Percentiles rank a stretch among this genome's conserved stretches.
Conservation (phyloP, 1,140 invertebrate species). For the Drosophila orena region DNA sequence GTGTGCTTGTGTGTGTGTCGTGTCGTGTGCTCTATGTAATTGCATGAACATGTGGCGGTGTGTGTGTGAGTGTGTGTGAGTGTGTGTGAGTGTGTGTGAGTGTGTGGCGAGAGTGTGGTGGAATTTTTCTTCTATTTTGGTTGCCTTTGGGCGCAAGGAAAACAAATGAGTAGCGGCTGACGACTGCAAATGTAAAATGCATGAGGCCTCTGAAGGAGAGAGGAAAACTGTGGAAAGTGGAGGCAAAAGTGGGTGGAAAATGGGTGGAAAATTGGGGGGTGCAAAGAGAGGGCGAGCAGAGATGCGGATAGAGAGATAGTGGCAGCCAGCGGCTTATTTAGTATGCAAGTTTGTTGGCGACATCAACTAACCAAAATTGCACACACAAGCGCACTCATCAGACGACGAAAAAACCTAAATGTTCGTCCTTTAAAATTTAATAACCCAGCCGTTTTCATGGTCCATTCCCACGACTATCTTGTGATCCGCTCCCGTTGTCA, state of each 20-base stretch:
- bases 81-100: constrained; percentile 24
- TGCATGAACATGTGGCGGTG: constrained; percentile 23
- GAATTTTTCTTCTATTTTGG: constrained; percentile 9
- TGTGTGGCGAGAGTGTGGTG: constrained; percentile 2
- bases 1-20: constrained; percentile 24
- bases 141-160: constrained; percentile 71
- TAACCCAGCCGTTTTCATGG: constrained; percentile 3
- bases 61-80: constrained; percentile 28
- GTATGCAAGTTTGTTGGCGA: constrained; percentile 76
- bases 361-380: constrained; percentile 69
- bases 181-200: constrained; percentile 74
- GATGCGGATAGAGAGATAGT: constrained; percentile 40
- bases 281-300: not conserved
- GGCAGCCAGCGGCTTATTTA: constrained; percentile 71
- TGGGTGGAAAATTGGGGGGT: not conserved
- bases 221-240: not conserved
- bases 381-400: constrained; percentile 34
- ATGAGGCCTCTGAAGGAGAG: constrained; percentile 32
- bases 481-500: constrained; percentile 25
- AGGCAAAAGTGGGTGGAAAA: not conserved
- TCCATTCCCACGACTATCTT: not conserved
- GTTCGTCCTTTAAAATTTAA: constrained; percentile 34
- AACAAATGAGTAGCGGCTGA: constrained; percentile 80
- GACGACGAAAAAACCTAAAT: constrained; percentile 24
- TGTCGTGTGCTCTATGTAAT: constrained; percentile 44